Evolutionary conservation across 2,113 vertebrate species (phyloP).

Genomic region (Semnornis frantzii): DNA sequence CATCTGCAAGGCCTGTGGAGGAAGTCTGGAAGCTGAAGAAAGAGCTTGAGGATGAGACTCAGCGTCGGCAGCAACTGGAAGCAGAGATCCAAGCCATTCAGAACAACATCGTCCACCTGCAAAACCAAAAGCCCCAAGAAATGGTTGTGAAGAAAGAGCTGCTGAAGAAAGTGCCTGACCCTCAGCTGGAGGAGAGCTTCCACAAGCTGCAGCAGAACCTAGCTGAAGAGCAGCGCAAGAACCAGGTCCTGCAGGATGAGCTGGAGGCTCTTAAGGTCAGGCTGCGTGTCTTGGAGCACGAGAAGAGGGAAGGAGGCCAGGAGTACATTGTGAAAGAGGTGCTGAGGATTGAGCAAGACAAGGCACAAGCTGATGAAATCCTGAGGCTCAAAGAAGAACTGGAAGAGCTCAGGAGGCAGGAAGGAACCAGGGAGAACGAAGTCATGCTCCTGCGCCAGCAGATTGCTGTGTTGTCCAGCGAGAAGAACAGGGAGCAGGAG

Average conservation of each 20-base stretch:
- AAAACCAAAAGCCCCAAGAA: constrained; percentile 89
- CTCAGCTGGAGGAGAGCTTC: constrained; percentile 87
- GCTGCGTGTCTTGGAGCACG: constrained; percentile 82
- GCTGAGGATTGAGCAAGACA: constrained; percentile 91
- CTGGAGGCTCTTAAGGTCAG: constrained; percentile 82
- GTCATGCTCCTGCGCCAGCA: constrained; percentile 84
- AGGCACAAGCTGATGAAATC: constrained; percentile 88
- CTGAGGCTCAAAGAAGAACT: constrained; percentile 88
- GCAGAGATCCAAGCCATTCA: constrained; percentile 85
- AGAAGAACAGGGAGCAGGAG: constrained; percentile 88
- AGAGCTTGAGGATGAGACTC: constrained; percentile 88
- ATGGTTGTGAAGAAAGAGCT: constrained; percentile 89
- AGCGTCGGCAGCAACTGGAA: constrained; percentile 89
- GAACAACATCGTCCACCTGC: constrained; percentile 86
- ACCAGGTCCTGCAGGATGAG: constrained; percentile 86
- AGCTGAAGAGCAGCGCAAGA: constrained; percentile 87
- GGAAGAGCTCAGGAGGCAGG: constrained; percentile 87
- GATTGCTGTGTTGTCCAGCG: constrained; percentile 79
- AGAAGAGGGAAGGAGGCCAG: constrained; percentile 87
- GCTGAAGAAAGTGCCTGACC: constrained; percentile 91
- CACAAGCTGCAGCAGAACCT: constrained; percentile 87
- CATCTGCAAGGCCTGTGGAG: constrained; percentile 61
- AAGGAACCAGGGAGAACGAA: constrained; percentile 85
- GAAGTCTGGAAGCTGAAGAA: constrained; percentile 90
- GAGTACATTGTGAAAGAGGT: constrained; percentile 96